phyloP scores from a whole-genome alignment of 2,888 invertebrate species.

The Drosophila lutescens region DNA sequence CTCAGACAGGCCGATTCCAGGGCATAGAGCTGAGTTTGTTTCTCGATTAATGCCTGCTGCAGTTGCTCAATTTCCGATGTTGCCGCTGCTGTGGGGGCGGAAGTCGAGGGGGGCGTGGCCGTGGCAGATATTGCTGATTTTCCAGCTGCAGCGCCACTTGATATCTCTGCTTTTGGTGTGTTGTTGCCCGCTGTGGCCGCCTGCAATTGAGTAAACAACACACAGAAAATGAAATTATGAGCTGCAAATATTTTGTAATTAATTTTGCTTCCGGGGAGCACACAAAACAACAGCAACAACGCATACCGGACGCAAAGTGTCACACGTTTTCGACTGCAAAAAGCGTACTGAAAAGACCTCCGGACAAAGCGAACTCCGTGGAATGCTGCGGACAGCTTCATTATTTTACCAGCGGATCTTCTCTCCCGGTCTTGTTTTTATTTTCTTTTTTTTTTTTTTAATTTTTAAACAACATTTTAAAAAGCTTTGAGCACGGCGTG shows the following conservation, averaged over 20 bases:
- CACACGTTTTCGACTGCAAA: slow-evolving; percentile 60
- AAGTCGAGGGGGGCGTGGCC: slow-evolving; percentile 19
- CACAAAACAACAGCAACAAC: slow-evolving; percentile 23
- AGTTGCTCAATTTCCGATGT: slow-evolving; percentile 88
- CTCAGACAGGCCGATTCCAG: slow-evolving; percentile 94
- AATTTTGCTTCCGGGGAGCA: slow-evolving; percentile 66
- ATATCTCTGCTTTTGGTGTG: slow-evolving; percentile 12
- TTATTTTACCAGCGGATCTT: slow-evolving; percentile 51
- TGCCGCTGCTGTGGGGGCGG: slow-evolving; percentile 5
- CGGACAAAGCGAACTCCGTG: slow-evolving; percentile 14
- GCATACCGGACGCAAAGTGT: slow-evolving; percentile 53
- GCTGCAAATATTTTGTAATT: slow-evolving; percentile 62
- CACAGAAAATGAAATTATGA: slow-evolving; percentile 49
- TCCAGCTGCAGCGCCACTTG: slow-evolving; percentile 3
- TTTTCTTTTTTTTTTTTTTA: slow-evolving; percentile 6
- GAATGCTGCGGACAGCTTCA: slow-evolving; percentile 44
- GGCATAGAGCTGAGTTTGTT: slow-evolving; percentile 92
- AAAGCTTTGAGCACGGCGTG: slow-evolving; percentile 52
- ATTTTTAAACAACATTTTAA: slow-evolving; percentile 42
- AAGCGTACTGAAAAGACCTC: slow-evolving; percentile 51
- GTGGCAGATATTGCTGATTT: slow-evolving; percentile 22
- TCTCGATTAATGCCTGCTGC: slow-evolving; percentile 91
- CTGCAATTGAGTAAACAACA: slow-evolving; percentile 57
- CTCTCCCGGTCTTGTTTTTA: slow-evolving; percentile 3
- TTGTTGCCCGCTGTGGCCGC: slow-evolving; percentile 52